These are phyloP conservation scores for Pteropus rufus DNA, from an alignment of 2,797 vertebrate species.

Conservation along the genomic window DNA sequence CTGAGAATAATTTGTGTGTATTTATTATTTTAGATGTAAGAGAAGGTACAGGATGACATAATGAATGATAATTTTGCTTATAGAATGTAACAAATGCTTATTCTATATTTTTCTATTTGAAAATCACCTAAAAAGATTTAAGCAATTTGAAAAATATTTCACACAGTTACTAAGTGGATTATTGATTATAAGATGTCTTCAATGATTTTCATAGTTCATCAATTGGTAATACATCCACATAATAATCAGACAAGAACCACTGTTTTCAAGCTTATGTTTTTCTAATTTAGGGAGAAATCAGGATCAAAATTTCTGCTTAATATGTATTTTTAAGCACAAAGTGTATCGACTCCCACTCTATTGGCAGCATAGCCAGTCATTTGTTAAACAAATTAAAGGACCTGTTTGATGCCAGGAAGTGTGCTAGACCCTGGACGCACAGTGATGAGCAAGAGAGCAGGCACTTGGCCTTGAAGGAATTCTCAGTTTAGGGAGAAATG, in stretches of 20 bases:
- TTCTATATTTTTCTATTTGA: slow-evolving; percentile 32
- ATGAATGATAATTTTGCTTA: background rate
- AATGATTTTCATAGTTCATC: background rate
- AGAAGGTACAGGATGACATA: background rate
- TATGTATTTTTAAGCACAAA: background rate
- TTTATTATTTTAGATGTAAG: slow-evolving; percentile 3
- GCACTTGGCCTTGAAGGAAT: background rate
- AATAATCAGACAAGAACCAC: background rate
- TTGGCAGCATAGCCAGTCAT: background rate
- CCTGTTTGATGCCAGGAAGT: background rate
- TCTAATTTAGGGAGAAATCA: background rate
- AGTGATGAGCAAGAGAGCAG: background rate
- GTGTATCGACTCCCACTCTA: background rate
- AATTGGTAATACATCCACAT: background rate
- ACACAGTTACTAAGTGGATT: background rate
- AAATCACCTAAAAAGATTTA: background rate
- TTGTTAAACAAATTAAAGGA: background rate
- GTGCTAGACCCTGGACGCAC: background rate
- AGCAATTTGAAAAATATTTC: background rate
- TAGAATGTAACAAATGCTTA: background rate
- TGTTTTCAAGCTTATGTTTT: background rate
- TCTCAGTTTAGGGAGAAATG: background rate
- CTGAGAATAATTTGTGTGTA: background rate
- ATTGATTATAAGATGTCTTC: slow-evolving; percentile 2
- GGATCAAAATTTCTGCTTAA: background rate